phyloP scores from a whole-genome alignment of 2,888 invertebrate genomes.

The Oxyteleia sp. region DNA sequence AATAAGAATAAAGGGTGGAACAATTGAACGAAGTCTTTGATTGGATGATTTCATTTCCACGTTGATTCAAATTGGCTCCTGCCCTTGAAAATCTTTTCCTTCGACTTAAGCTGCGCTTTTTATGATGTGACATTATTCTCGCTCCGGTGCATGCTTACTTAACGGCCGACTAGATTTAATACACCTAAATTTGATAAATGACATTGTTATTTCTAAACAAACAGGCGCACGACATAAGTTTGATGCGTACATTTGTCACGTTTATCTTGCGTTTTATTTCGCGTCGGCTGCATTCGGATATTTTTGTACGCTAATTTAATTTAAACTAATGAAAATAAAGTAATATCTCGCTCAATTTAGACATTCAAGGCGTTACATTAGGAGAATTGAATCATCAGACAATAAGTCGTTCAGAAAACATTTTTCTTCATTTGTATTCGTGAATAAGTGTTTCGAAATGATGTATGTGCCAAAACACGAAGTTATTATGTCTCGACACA shows the following conservation, averaged over 20 bases:
- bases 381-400: background rate
- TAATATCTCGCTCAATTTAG: background rate
- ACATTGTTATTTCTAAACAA: conserved; percentile 46
- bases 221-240: conserved; percentile 13
- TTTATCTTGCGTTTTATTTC: conserved; percentile 9
- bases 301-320: background rate
- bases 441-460: background rate
- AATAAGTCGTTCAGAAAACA: background rate
- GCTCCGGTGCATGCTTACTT: conserved; percentile 52
- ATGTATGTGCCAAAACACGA: background rate
- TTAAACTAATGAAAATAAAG: background rate
- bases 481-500: no score
- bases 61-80: conserved; percentile 75
- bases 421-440: background rate
- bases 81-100: conserved; percentile 80
- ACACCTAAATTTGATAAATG: conserved; percentile 38
- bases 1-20: conserved; percentile 69
- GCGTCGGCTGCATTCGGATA: background rate
- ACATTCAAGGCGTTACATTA: background rate
- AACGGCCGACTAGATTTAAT: conserved; percentile 41
- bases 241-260: conserved; percentile 30
- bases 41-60: conserved; percentile 79
- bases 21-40: conserved; percentile 78
- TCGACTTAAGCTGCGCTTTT: conserved; percentile 52
- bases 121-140: conserved; percentile 36